Conservation (phyloP, 2,888 invertebrate species). For the Scrobipalpa atriplicella region DNA sequence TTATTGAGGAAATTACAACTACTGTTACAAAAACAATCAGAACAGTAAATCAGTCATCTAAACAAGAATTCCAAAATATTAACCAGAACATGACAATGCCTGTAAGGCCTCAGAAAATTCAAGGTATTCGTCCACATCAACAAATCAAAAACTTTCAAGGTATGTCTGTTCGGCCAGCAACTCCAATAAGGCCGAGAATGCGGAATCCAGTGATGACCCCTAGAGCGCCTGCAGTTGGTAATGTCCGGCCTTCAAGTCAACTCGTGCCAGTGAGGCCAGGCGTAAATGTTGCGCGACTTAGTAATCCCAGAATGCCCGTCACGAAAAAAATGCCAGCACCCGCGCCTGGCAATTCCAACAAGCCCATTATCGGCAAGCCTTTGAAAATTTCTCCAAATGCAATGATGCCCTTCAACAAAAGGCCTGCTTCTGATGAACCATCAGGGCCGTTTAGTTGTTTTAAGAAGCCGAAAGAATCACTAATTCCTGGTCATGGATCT, state of each 20-base stretch:
- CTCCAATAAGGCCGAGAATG: slow-evolving; percentile 52
- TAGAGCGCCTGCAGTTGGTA: slow-evolving; percentile 40
- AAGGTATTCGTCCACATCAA: slow-evolving; percentile 48
- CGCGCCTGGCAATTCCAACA: slow-evolving; percentile 43
- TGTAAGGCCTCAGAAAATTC: slow-evolving; percentile 50
- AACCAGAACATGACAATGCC: slow-evolving; percentile 45
- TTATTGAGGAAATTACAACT: slow-evolving; percentile 76
- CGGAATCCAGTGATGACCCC: slow-evolving; percentile 44
- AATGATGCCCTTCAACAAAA: slow-evolving; percentile 49
- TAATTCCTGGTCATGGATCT: slow-evolving; percentile 62
- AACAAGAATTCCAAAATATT: slow-evolving; percentile 61
- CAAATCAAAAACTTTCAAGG: slow-evolving; percentile 55
- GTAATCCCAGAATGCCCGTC: slow-evolving; percentile 50
- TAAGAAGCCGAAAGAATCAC: slow-evolving; percentile 71
- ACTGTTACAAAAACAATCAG: slow-evolving; percentile 77
- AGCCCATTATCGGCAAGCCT: slow-evolving; percentile 48
- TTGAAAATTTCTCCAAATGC: slow-evolving; percentile 63
- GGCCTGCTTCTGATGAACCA: slow-evolving; percentile 50
- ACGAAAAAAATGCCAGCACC: slow-evolving; percentile 40
- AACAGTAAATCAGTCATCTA: slow-evolving; percentile 69
- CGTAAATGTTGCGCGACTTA: slow-evolving; percentile 46
- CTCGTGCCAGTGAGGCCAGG: slow-evolving; percentile 52
- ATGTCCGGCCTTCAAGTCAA: slow-evolving; percentile 40
- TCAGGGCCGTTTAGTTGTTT: slow-evolving; percentile 68
- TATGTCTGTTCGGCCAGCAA: slow-evolving; percentile 54